phyloP scores from a whole-genome alignment of 2,113 vertebrate species.

The Ciconia boyciana region DNA sequence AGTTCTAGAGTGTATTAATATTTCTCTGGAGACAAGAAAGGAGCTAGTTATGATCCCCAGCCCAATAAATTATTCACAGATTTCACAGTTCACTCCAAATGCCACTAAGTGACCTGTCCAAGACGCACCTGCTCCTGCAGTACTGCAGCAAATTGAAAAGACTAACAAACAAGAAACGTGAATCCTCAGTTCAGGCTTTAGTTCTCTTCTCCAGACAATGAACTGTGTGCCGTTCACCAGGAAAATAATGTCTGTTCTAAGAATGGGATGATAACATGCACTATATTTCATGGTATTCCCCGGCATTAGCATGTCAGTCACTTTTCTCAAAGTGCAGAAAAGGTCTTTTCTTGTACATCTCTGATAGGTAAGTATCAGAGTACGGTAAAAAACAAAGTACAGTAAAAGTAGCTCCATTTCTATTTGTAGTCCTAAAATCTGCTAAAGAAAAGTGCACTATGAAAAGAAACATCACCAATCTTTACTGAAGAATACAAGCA shows the following conservation, averaged over 20 bases:
- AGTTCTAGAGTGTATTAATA: background rate
- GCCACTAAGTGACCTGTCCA: background rate
- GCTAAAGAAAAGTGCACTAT: background rate
- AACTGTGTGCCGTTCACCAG: background rate
- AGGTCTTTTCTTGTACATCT: background rate
- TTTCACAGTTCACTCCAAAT: background rate
- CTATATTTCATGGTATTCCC: background rate
- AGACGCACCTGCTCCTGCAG: background rate
- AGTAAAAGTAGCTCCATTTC: background rate
- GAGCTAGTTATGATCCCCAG: background rate
- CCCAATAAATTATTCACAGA: background rate
- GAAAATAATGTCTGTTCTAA: background rate
- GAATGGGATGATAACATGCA: background rate
- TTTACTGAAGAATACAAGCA: background rate
- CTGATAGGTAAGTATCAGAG: background rate
- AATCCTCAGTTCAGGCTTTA: background rate
- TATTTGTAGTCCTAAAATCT: background rate
- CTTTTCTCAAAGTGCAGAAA: background rate
- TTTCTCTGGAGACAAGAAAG: conserved; percentile 14
- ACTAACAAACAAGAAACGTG: background rate
- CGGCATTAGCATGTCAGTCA: background rate
- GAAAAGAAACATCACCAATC: background rate
- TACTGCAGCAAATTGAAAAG: background rate
- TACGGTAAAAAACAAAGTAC: background rate
- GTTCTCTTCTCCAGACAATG: background rate